Evolutionary conservation across 2,797 vertebrate species (phyloP).

Genomic region (Leptatherina wallacei): DNA sequence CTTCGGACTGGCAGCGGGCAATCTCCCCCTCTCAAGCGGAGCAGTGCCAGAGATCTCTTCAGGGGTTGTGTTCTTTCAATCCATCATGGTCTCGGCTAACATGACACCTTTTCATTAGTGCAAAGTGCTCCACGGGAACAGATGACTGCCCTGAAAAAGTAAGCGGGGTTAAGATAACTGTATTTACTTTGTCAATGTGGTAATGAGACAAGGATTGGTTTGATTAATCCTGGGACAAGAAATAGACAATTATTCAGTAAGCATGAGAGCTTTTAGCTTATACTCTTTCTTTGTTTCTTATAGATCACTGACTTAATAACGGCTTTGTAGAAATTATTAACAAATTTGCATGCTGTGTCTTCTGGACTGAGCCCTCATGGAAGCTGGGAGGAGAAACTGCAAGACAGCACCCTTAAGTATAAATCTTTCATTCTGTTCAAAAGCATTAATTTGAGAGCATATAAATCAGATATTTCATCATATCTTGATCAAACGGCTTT

Average conservation of each 20-base stretch:
- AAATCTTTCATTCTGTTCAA: constrained; percentile 29
- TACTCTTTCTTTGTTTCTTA: background rate
- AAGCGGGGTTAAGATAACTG: constrained; percentile 13
- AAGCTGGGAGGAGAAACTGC: constrained; percentile 47
- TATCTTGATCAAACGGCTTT: constrained; percentile 49
- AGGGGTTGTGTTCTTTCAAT: constrained; percentile 66
- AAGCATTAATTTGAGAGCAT: constrained; percentile 50
- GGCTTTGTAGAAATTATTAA: constrained; percentile 11
- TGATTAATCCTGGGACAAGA: constrained; percentile 12
- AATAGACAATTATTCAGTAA: background rate
- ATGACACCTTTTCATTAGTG: constrained; percentile 74
- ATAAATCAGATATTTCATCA: constrained; percentile 67
- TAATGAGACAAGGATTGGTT: constrained; percentile 29
- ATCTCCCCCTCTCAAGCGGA: constrained; percentile 21
- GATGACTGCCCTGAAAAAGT: constrained; percentile 21
- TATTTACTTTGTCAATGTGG: constrained; percentile 18
- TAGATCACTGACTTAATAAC: background rate
- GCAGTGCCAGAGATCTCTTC: constrained; percentile 59
- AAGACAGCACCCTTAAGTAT: constrained; percentile 44
- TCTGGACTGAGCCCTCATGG: constrained; percentile 21
- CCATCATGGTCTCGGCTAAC: constrained; percentile 65
- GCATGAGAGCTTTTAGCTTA: constrained; percentile 4
- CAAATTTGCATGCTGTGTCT: constrained; percentile 13
- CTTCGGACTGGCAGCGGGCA: constrained; percentile 22
- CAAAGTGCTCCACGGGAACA: constrained; percentile 65